phyloP scores from a whole-genome alignment of 2,888 invertebrate genomes.

The Clivina fossor region DNA sequence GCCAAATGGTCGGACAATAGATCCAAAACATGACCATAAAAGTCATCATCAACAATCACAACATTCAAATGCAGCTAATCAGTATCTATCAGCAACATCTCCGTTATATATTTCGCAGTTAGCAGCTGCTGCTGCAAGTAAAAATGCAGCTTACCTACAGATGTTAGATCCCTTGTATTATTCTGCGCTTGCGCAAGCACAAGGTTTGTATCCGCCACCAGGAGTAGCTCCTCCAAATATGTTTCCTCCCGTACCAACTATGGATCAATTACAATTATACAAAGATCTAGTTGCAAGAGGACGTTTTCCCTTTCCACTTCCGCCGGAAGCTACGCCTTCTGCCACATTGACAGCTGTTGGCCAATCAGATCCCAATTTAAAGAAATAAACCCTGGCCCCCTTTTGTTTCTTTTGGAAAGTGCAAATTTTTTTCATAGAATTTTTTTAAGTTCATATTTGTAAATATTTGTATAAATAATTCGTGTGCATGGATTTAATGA shows the following conservation, averaged over 20 bases:
- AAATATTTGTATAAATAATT: no score
- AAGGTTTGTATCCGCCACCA: conserved; percentile 52
- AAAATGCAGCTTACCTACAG: conserved; percentile 44
- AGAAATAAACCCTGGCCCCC: conserved; percentile 15
- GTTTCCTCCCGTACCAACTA: conserved; percentile 54
- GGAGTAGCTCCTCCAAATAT: conserved; percentile 47
- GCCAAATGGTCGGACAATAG: conserved; percentile 14
- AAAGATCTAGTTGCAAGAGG: conserved; percentile 55
- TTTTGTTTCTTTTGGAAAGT: not conserved
- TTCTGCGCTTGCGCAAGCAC: conserved; percentile 52
- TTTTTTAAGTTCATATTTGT: no score
- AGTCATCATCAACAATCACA: not conserved
- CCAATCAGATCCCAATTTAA: conserved; percentile 23
- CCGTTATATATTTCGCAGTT: conserved; percentile 44
- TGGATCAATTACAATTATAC: conserved; percentile 58
- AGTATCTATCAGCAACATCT: conserved; percentile 44
- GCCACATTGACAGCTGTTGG: conserved; percentile 35
- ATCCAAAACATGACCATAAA: not conserved
- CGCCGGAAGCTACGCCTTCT: conserved; percentile 46
- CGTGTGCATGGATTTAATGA: no score
- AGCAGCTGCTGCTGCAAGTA: conserved; percentile 20
- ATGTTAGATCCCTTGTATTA: conserved; percentile 55
- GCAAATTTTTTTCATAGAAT: no score
- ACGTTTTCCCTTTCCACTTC: conserved; percentile 47
- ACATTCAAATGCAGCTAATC: conserved; percentile 40